Percentiles rank a stretch among this genome's conserved stretches.
phyloP scores from a whole-genome alignment of 2,797 vertebrate species.

The Enteromius viviparus region DNA sequence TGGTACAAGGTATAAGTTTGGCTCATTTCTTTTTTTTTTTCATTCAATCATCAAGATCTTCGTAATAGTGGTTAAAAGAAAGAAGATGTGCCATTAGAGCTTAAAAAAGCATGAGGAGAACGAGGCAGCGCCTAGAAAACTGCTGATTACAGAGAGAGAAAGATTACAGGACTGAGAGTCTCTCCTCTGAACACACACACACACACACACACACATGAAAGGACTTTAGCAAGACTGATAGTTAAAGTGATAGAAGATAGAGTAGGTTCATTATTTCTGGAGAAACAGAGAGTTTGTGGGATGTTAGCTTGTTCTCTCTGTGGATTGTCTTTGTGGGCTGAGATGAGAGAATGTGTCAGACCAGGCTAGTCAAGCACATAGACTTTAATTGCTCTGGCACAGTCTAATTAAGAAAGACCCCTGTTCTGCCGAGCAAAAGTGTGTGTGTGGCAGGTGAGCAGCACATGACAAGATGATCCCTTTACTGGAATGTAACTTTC shows the following conservation, averaged over 20 bases:
- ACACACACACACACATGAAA: constrained; percentile 9
- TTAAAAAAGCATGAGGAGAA: constrained; percentile 11
- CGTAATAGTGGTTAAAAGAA: constrained; percentile 24
- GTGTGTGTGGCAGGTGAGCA: constrained; percentile 53
- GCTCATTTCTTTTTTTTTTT: neutral
- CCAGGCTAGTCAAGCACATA: constrained; percentile 63
- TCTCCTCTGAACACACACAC: constrained; percentile 45
- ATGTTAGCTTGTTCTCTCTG: constrained; percentile 58
- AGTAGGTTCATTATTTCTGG: constrained; percentile 49
- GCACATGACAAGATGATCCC: constrained; percentile 63
- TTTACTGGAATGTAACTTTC: constrained; percentile 32
- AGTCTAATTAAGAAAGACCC: constrained; percentile 63
- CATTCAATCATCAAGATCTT: constrained; percentile 15
- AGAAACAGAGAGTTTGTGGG: constrained; percentile 50
- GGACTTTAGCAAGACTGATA: constrained; percentile 24
- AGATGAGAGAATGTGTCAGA: constrained; percentile 59
- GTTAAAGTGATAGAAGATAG: constrained; percentile 44
- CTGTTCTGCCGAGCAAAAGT: constrained; percentile 27
- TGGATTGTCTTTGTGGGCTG: constrained; percentile 21
- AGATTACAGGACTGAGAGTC: constrained; percentile 56
- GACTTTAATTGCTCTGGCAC: constrained; percentile 60
- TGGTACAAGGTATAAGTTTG: neutral
- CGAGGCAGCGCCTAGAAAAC: constrained; percentile 30
- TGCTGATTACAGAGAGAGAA: constrained; percentile 58
- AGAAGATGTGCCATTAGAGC: constrained; percentile 33